Evolutionary conservation across 1,140 invertebrate species (phyloP), one percentile per base, ranked within the genome.

Genomic region (Drosophila equinoxialis): DNA sequence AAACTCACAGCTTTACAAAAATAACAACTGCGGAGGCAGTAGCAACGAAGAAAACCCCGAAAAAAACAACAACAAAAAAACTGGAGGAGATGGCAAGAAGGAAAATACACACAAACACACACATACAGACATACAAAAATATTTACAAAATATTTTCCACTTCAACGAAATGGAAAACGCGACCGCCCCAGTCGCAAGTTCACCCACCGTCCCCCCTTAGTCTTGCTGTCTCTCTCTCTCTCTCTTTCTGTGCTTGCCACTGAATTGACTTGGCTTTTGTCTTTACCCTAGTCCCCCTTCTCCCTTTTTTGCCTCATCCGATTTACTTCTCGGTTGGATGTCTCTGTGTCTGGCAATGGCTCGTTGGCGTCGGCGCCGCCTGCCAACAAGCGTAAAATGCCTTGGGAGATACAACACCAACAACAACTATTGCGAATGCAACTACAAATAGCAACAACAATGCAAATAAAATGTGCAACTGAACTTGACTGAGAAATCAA

Each of bases 91-190:
- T 51, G 45, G 45, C 69, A 60, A 65, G 60, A 67, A 63, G 67
- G 54, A 62, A 65, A 65, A 82, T 69, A 82, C 70, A 81, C 79
- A 79, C 23, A 26, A 2, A 35, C 8, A 35, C 33, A 35, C 76
- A 79, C 65, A 70, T 6, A 39, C 37, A 81, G 73, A 79, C 69
- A 81, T 73, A 79, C 65, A 71, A 90, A 90, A 90, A 90, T 90
- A 90, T 90, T 90, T 90, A 90, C 86, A 90, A 90, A 90, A 90
- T 90, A 90, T 90, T 90, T 90, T 90, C 80, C 87, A 89, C 89
- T 90, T 89, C 89, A 90, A 90, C 86, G 87, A 90, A 82, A 90
- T 90, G 86, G 86, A 86, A 90, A 90, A 85, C 83, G 81, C 84
- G 85, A 83, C 85, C 84, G 81, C 84, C 85, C 84, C 80, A 84